Base-by-base conservation (phyloP, 2,888 invertebrate genomes). In the Dilophus febrilis region DNA sequence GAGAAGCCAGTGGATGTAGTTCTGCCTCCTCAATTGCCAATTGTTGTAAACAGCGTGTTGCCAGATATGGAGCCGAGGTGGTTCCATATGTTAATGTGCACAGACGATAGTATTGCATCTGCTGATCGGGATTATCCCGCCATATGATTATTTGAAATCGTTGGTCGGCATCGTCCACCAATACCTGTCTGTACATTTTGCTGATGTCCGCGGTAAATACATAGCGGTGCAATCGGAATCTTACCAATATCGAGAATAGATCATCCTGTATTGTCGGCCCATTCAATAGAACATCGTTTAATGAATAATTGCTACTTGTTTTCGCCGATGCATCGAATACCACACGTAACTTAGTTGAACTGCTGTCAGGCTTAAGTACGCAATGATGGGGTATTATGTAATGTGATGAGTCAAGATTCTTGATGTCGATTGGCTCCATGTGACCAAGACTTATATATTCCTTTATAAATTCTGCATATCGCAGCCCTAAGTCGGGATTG, bases 121-220 rank as follows among this genome's bases (percentile, higher is more conserved):
- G 42, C 12, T 40, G 28, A 7, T 28, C 11, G n/a, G 38, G 40
- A 33, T 34, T 36, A 3, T 32, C 19, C 32, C 48, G 34, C 46
- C 47, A 49, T 3, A 51, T 19, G 7, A 47, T 48, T 13, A 47
- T 29, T n/a, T 49, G 45, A 17, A 44, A 46, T 33, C 48, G 38
- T 11, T 30, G 29, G 12, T 51, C 40, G 3, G 38, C 30, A 10
- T 42, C 38, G 18, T 43, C 26, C 1, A 51, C 31, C 11, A 26
- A 4, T 10, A 52, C 44, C 39, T 49, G 49, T 1, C 43, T 42
- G 35, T 48, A 52, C 45, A 52, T 52, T 40, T 50, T 44, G 3
- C 38, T 35, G 11, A 55, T 45, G 35, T 54, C 51, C 2, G 47
- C 48, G 3, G 38, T 42, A 8, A 53, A 38, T 2, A 48, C 48